A percentile compares a stretch with the other conserved stretches of the same genome.
Evolutionary conservation across 1,140 invertebrate species (phyloP).

Genomic region (Mesaphorura yosii): DNA sequence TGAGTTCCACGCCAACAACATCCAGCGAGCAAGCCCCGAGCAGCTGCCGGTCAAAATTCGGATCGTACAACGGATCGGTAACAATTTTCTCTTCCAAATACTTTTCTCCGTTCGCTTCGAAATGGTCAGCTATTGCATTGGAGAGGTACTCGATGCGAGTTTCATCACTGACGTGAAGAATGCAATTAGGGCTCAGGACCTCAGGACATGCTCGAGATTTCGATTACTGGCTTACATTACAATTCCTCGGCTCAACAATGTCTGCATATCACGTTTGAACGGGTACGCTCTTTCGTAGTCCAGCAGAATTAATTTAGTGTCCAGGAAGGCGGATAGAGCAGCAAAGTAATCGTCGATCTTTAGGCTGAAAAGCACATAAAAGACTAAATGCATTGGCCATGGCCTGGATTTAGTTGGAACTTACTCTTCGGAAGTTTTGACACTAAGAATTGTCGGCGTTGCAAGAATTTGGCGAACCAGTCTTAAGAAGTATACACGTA

Average conservation of each 20-base stretch:
- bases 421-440: constrained; percentile 11
- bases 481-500: constrained; percentile 6
- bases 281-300: constrained; percentile 28
- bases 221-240: constrained; percentile 15
- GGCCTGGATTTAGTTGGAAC: not conserved
- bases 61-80: constrained; percentile 24
- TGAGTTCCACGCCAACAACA: constrained; percentile 19
- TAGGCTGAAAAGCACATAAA: not conserved
- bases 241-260: constrained; percentile 16
- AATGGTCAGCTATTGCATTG: constrained; percentile 26
- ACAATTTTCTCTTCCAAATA: constrained; percentile 21
- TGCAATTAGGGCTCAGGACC: not conserved
- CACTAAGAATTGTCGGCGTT: constrained; percentile 14
- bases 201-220: not conserved
- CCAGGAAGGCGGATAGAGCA: constrained; percentile 20
- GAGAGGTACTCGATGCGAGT: constrained; percentile 27
- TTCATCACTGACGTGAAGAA: constrained; percentile 23
- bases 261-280: constrained; percentile 22
- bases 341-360: constrained; percentile 24
- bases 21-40: constrained; percentile 29
- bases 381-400: not conserved
- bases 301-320: constrained; percentile 23
- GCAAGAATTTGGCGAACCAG: constrained; percentile 17
- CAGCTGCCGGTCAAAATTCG: constrained; percentile 26
- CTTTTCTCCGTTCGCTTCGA: constrained; percentile 14